A percentile compares a stretch with the other conserved stretches of the same genome.
Conservation (phyloP, 2,113 vertebrate genomes). For the Amblyopsis rosae region DNA sequence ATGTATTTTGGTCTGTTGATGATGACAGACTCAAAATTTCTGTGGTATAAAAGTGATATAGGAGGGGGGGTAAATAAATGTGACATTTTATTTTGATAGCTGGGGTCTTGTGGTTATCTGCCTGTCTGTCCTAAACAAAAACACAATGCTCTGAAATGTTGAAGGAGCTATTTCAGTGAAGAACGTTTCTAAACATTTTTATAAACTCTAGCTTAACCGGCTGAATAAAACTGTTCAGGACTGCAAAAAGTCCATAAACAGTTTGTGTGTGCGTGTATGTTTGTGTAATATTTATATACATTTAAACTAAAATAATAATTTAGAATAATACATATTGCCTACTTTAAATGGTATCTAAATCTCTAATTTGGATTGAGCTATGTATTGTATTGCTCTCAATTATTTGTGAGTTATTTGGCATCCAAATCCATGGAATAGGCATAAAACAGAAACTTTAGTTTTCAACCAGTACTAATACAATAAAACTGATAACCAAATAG, state of each 20-base stretch:
- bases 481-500: neutral
- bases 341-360: constrained; percentile 20
- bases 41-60: neutral
- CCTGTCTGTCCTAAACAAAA: constrained; percentile 19
- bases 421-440: neutral
- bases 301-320: neutral
- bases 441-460: neutral
- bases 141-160: neutral
- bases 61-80: constrained; percentile 5
- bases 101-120: neutral
- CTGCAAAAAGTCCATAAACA: neutral
- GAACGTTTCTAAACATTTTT: neutral
- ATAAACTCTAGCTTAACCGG: neutral
- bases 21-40: neutral
- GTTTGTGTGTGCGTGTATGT: neutral
- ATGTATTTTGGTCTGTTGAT: neutral
- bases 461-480: too few species aligned
- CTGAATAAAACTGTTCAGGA: neutral
- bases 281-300: too few species aligned
- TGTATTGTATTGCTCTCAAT: constrained; percentile 20
- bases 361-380: constrained; percentile 12
- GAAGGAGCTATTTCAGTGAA: constrained; percentile 17
- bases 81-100: constrained; percentile 17
- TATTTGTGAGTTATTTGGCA: neutral
- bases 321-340: constrained; percentile 1